Base-by-base conservation (phyloP, 2,888 invertebrate species). In the Tenthredo distinguenda region DNA sequence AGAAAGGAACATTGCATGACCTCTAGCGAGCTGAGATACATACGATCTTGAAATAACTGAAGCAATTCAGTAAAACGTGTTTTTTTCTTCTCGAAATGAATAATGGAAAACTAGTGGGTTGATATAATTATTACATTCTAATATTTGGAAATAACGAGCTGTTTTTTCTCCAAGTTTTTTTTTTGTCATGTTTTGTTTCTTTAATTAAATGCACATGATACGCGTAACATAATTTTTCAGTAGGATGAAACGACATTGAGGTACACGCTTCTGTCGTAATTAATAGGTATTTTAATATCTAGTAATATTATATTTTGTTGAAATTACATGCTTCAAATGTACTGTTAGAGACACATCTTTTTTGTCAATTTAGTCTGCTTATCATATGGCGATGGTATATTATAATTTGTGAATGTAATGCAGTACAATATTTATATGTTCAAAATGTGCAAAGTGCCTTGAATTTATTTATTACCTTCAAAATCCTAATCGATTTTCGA, bases 221-320 rank as follows among this genome's bases (percentile, higher is more conserved):
- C 62, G 62, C 62, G 62, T 26, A 62, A 26, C 62, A 43, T 47
- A 43, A 43, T 50, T 15, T 47, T 55, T 55, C 26, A 34, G 10
- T 77, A 34, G 55, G 77, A 74, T n/a, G 21, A 40, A 21, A 74
- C 31, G 77, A 77, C 47, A 77, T 77, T 31, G 31, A 31, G n/a
- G 55, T 50, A 55, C 55, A 77, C 15, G 34, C 34, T 77, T 47
- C 12, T 55, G 77, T 77, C 77, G 34, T 77, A n/a, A 50, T 43
- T 74, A 43, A 43, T 74, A 43, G 43, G 50, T 77, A 77, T 77
- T 77, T 55, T 77, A 77, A 34, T 77, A 55, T 77, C 77, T 77
- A 77, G 31, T 77, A 55, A 34, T 74, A 77, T 77, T 77, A 81
- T 62, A 81, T 62, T 26, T 40, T 62, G 21, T 15, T 21, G 10